Percentiles rank a stretch among this genome's conserved stretches.
Evolutionary conservation across 2,888 invertebrate species (phyloP).

Genomic region (Myopa testacea): DNA sequence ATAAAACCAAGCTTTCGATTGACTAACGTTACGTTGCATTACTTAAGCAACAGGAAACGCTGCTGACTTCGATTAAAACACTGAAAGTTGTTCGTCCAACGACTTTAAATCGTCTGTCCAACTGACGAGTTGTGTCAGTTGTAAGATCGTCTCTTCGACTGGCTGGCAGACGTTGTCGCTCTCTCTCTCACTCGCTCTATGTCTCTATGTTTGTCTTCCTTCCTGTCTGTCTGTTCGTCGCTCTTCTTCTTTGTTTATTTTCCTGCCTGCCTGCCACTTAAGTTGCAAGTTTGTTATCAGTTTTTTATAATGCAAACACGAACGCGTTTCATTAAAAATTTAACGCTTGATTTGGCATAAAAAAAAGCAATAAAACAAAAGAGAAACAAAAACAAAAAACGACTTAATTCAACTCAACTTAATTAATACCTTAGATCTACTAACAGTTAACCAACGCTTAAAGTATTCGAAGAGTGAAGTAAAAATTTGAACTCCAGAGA

Average conservation of each 20-base stretch:
- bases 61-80: conserved; percentile 9
- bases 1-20: too few species aligned
- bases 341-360: too few species aligned
- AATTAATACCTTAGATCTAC: too few species aligned
- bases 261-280: too few species aligned
- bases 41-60: conserved; percentile 16
- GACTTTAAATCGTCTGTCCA: conserved; percentile 5
- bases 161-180: not conserved
- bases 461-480: too few species aligned
- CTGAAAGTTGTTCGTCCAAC: conserved; percentile 19
- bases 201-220: not conserved
- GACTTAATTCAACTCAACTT: too few species aligned
- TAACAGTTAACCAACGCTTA: too few species aligned
- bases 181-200: not conserved
- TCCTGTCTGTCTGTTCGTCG: not conserved
- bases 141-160: not conserved
- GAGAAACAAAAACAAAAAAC: not conserved
- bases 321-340: too few species aligned
- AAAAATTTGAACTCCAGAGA: too few species aligned
- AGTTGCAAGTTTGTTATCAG: too few species aligned
- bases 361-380: not conserved
- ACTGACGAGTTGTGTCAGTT: conserved; percentile 1
- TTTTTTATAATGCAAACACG: too few species aligned
- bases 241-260: not conserved
- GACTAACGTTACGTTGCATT: too few species aligned